A percentile compares a stretch with the other conserved stretches of the same genome.
Conservation (phyloP, 2,888 invertebrate genomes). For the Lepeophtheirus nordmannii region DNA sequence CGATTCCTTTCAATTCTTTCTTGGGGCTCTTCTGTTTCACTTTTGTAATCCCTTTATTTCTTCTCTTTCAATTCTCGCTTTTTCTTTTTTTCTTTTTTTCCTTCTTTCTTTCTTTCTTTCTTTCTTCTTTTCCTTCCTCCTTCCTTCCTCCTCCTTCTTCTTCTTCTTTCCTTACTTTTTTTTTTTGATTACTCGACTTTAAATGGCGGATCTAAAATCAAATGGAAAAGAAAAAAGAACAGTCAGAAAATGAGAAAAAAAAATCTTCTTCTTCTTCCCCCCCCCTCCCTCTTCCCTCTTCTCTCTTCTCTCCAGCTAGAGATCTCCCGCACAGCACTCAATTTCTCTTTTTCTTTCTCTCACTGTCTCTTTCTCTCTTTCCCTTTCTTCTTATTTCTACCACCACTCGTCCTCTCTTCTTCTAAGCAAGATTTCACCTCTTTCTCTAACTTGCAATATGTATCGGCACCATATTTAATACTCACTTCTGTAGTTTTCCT, state of each 20-base stretch:
- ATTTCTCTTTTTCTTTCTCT: neutral
- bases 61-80: neutral
- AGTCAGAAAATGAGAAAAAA: neutral
- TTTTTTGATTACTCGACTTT: neutral
- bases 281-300: neutral
- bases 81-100: slow-evolving; percentile 17
- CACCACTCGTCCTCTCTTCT: slow-evolving; percentile 9
- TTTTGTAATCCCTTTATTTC: neutral
- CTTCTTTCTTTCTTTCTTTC: slow-evolving; percentile 13
- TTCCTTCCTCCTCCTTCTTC: neutral
- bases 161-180: neutral
- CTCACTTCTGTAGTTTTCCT: neutral
- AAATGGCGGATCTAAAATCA: neutral
- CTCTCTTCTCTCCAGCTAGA: neutral
- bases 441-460: neutral
- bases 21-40: neutral
- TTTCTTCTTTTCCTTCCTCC: slow-evolving; percentile 5
- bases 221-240: neutral
- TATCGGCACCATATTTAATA: neutral
- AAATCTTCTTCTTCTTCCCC: neutral
- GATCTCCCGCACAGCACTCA: neutral
- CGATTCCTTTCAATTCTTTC: too few species aligned
- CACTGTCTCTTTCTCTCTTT: neutral
- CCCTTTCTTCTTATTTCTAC: neutral
- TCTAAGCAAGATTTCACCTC: neutral